These are phyloP conservation scores for Agonopterix subpropinquella DNA, from an alignment of 2,888 invertebrate species.

Conservation along the genomic window DNA sequence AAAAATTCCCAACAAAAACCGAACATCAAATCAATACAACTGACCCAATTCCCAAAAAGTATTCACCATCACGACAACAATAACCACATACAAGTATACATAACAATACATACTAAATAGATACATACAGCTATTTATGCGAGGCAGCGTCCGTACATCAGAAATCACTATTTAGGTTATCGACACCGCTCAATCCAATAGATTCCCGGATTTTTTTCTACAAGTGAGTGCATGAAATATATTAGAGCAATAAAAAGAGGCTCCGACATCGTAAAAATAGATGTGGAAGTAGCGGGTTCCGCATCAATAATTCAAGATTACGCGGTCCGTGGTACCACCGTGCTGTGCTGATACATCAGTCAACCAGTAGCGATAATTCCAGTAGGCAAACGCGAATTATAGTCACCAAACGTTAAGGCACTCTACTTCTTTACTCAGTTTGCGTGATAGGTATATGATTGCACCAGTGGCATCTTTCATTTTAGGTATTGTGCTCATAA, in stretches of 20 bases:
- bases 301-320: conserved; percentile 72
- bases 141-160: conserved; percentile 36
- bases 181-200: conserved; percentile 52
- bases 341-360: background rate
- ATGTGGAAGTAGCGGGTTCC: conserved; percentile 49
- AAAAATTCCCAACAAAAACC: background rate
- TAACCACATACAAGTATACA: conserved; percentile 13
- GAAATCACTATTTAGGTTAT: conserved; percentile 53
- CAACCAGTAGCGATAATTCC: too few relatives aligned
- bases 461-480: too few relatives aligned
- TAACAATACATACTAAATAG: background rate
- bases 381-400: too few relatives aligned
- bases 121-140: conserved; percentile 33
- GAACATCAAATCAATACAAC: background rate
- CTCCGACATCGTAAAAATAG: conserved; percentile 63
- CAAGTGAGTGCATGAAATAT: conserved; percentile 58
- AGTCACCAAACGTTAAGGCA: too few relatives aligned
- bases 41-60: conserved; percentile 28
- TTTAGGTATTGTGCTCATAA: too few relatives aligned
- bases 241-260: conserved; percentile 60
- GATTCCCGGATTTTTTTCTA: conserved; percentile 45
- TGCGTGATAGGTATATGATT: too few relatives aligned
- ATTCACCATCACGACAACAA: conserved; percentile 27
- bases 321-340: conserved; percentile 6
- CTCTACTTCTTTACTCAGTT: too few relatives aligned